These are phyloP conservation scores for Lepidurus packardi DNA, from an alignment of 1,140 invertebrate species.

Conservation along the genomic window DNA sequence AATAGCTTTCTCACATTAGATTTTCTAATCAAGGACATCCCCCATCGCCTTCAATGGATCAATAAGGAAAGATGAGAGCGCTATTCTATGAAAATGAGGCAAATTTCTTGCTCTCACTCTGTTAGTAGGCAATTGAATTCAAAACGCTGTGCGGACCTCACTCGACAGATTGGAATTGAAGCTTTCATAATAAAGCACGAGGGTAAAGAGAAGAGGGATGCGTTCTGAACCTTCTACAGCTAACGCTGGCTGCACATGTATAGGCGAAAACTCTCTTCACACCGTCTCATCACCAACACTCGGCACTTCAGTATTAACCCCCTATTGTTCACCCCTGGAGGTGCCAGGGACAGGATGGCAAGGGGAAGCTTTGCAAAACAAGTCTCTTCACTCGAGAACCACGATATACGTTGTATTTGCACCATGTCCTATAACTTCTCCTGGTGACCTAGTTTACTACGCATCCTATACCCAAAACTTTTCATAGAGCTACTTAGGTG, in stretches of 20 bases:
- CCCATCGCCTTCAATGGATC: neutral
- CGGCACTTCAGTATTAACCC: neutral
- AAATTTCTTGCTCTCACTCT: neutral
- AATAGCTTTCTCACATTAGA: neutral
- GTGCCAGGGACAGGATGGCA: neutral
- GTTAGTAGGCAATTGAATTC: neutral
- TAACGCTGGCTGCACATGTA: neutral
- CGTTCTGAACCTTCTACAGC: neutral
- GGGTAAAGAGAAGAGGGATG: neutral
- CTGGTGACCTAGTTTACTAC: too few species aligned
- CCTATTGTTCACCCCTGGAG: neutral
- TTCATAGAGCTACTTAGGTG: too few species aligned
- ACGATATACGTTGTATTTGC: neutral
- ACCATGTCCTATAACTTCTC: neutral
- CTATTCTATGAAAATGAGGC: neutral
- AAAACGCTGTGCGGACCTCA: neutral
- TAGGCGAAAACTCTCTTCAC: neutral
- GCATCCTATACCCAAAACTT: too few species aligned
- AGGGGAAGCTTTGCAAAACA: neutral
- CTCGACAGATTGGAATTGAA: conserved; percentile 1
- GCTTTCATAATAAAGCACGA: neutral
- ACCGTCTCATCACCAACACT: neutral
- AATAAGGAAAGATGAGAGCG: neutral
- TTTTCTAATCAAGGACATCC: neutral
- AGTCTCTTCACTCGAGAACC: neutral